phyloP scores from a whole-genome alignment of 2,888 invertebrate species.

The Drosophila kuntzei region DNA sequence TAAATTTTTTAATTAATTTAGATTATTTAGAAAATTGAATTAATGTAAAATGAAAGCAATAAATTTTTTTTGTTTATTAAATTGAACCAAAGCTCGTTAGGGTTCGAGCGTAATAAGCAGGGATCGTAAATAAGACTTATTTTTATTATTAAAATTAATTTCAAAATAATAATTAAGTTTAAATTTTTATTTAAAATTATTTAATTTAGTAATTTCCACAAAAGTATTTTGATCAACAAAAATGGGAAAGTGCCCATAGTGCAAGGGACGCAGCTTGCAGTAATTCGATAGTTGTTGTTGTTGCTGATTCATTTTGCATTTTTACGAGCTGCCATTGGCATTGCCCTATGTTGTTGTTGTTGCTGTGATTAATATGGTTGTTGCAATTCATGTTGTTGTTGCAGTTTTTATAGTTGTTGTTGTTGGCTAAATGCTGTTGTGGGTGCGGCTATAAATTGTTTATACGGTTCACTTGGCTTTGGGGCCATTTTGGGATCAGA shows the following conservation, averaged over 20 bases:
- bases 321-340: slow-evolving; percentile 64
- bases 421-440: slow-evolving; percentile 57
- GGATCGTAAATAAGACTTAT: too few relatives aligned
- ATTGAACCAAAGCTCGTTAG: too few relatives aligned
- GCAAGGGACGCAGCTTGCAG: slow-evolving; percentile 32
- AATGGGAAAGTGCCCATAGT: not conserved
- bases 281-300: slow-evolving; percentile 22
- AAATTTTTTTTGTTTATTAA: too few relatives aligned
- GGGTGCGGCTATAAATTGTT: slow-evolving; percentile 74
- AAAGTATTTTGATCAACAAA: not conserved
- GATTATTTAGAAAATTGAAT: too few relatives aligned
- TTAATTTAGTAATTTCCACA: too few relatives aligned
- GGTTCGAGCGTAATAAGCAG: too few relatives aligned
- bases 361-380: slow-evolving; percentile 27
- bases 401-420: slow-evolving; percentile 33
- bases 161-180: too few relatives aligned
- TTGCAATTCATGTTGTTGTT: slow-evolving; percentile 15
- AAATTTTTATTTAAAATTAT: too few relatives aligned
- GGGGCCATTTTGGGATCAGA: slow-evolving; percentile 78
- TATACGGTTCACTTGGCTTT: slow-evolving; percentile 79
- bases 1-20: too few relatives aligned
- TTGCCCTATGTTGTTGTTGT: slow-evolving; percentile 47
- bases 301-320: slow-evolving; percentile 69
- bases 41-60: too few relatives aligned
- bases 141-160: too few relatives aligned